Conservation (phyloP, 2,113 vertebrate species). For the Ciconia maguari region DNA sequence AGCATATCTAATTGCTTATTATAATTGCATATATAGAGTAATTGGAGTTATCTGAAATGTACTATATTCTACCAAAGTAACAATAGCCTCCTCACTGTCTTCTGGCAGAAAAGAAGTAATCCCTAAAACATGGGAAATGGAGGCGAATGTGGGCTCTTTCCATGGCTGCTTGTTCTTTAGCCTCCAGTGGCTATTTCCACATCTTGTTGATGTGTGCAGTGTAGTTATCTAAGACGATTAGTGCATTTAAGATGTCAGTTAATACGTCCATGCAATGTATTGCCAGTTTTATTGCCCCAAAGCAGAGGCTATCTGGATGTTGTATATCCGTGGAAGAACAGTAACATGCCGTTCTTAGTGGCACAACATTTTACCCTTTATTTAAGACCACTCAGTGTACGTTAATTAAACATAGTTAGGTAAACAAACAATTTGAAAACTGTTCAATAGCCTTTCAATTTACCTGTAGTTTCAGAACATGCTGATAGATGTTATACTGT, state of each 20-base stretch:
- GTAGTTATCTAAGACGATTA: background rate
- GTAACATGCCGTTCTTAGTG: background rate
- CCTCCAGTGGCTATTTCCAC: fast-evolving
- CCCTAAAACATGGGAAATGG: background rate
- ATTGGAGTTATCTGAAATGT: background rate
- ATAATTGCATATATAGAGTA: background rate
- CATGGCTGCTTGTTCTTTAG: fast-evolving
- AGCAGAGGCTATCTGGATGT: fast-evolving
- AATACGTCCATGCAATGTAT: fast-evolving
- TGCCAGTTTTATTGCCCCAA: background rate
- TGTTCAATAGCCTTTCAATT: background rate
- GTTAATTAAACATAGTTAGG: background rate
- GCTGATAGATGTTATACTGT: background rate
- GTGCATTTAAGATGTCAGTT: background rate
- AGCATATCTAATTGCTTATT: background rate
- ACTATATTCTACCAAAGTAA: background rate
- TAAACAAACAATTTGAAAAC: background rate
- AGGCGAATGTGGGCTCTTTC: background rate
- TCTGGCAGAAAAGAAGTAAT: background rate
- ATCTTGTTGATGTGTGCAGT: background rate
- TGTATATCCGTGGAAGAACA: background rate
- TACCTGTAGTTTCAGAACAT: background rate
- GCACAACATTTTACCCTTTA: background rate
- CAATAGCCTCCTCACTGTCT: background rate
- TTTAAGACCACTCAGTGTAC: background rate